These are phyloP conservation scores for Chamaetylas fuelleborni DNA, from an alignment of 2,113 vertebrate species.

Conservation along the genomic window DNA sequence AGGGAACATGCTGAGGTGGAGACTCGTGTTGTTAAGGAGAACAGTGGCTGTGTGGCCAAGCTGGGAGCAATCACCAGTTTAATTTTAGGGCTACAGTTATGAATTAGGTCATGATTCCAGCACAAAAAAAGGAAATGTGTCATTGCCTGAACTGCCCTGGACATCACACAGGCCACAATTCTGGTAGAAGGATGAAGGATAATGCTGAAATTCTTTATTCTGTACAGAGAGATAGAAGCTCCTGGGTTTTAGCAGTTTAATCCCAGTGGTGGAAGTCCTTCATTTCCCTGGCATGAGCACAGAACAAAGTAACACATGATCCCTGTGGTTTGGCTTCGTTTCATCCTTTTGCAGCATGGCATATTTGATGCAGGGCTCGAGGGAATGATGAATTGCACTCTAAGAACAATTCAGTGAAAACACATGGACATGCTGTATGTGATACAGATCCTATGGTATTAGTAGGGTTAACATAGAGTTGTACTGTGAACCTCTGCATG, in stretches of 20 bases:
- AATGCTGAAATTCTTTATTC: background rate
- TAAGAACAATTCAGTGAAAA: background rate
- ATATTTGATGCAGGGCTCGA: background rate
- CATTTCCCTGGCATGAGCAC: background rate
- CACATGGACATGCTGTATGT: background rate
- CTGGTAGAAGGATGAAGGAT: background rate
- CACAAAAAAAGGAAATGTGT: background rate
- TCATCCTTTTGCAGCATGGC: background rate
- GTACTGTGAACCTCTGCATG: background rate
- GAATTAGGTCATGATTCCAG: background rate
- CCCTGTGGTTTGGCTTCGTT: background rate
- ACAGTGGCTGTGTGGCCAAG: background rate
- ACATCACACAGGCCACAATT: background rate
- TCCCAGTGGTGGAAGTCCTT: background rate
- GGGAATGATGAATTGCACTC: background rate
- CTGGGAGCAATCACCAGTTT: background rate
- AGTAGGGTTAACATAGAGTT: background rate
- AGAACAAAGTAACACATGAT: background rate
- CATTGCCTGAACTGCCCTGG: background rate
- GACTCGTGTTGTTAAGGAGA: background rate
- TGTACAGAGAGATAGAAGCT: background rate
- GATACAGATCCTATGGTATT: background rate
- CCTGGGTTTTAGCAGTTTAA: background rate
- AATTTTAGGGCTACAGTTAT: background rate
- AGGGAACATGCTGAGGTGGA: background rate